Evolutionary conservation across 2,113 vertebrate genomes (phyloP).

Genomic region (Climacteris rufus): DNA sequence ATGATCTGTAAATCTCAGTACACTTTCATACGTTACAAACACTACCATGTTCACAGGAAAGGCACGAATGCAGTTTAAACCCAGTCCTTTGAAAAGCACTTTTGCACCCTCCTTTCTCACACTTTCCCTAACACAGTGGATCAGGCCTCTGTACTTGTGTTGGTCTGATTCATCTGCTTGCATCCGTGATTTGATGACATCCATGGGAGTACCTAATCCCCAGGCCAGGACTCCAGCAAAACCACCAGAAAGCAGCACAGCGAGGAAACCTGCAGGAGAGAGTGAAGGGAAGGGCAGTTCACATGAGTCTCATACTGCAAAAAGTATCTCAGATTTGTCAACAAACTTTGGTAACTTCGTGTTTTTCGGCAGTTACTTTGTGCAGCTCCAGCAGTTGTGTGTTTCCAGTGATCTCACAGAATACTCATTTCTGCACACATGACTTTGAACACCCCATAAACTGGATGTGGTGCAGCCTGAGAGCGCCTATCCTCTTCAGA

Average conservation of each 20-base stretch:
- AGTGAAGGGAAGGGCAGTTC: neutral
- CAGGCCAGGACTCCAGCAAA: conserved; percentile 83
- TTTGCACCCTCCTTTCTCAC: conserved; percentile 75
- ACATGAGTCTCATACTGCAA: accelerated
- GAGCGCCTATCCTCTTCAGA: neutral
- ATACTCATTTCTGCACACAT: neutral
- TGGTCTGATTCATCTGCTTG: conserved; percentile 78
- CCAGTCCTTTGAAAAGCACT: conserved; percentile 86
- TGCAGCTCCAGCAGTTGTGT: neutral
- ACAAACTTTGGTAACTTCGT: neutral
- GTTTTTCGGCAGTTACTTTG: neutral
- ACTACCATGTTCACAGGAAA: conserved; percentile 92
- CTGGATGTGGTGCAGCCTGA: neutral
- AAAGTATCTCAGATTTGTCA: neutral
- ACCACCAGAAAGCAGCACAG: conserved; percentile 85
- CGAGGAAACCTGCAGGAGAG: conserved; percentile 68
- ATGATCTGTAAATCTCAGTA: conserved; percentile 65
- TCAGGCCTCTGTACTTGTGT: conserved; percentile 79
- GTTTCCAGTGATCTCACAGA: neutral
- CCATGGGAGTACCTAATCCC: conserved; percentile 88
- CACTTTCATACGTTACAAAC: conserved; percentile 83
- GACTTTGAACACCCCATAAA: accelerated
- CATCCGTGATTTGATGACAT: conserved; percentile 89
- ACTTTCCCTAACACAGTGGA: conserved; percentile 82
- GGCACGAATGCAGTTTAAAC: conserved; percentile 85